These are phyloP conservation scores for Andrena haemorrhoa DNA, from an alignment of 2,888 invertebrate genomes.

Conservation along the genomic window DNA sequence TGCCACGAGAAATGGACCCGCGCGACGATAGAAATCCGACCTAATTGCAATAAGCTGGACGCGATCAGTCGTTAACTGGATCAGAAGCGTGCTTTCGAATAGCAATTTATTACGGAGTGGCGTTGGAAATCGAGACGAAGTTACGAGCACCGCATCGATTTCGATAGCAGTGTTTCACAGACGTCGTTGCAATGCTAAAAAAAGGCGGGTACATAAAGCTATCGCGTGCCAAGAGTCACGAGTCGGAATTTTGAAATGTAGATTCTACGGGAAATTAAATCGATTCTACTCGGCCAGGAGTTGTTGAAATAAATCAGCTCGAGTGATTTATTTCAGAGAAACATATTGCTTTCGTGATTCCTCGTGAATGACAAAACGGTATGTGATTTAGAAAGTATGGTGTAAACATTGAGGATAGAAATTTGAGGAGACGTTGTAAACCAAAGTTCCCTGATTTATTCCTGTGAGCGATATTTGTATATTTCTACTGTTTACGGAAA, in stretches of 20 bases:
- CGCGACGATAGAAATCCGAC: slow-evolving; percentile 13
- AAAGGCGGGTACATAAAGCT: slow-evolving; percentile 18
- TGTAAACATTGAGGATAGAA: not conserved
- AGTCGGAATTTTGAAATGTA: slow-evolving; percentile 37
- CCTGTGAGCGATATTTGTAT: no score
- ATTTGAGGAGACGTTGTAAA: not conserved
- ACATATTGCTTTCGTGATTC: not conserved
- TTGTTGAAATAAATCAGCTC: slow-evolving; percentile 15
- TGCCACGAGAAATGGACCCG: slow-evolving; percentile 44
- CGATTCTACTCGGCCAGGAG: slow-evolving; percentile 1
- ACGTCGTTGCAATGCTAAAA: not conserved
- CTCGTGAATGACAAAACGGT: not conserved
- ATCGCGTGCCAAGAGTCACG: slow-evolving; percentile 16
- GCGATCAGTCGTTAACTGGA: slow-evolving; percentile 5
- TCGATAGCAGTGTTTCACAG: slow-evolving; percentile 22
- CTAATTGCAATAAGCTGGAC: slow-evolving; percentile 24
- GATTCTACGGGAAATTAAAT: slow-evolving; percentile 32
- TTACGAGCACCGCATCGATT: slow-evolving; percentile 23
- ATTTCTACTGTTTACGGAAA: no score
- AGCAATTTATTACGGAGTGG: slow-evolving; percentile 18
- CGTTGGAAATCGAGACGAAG: slow-evolving; percentile 6
- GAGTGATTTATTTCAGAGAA: not conserved
- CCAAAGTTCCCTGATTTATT: no score
- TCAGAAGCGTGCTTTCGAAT: slow-evolving; percentile 3
- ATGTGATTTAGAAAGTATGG: not conserved